Evolutionary conservation across 2,888 invertebrate species (phyloP).

Genomic region (Dryocosmus kuriphilus): DNA sequence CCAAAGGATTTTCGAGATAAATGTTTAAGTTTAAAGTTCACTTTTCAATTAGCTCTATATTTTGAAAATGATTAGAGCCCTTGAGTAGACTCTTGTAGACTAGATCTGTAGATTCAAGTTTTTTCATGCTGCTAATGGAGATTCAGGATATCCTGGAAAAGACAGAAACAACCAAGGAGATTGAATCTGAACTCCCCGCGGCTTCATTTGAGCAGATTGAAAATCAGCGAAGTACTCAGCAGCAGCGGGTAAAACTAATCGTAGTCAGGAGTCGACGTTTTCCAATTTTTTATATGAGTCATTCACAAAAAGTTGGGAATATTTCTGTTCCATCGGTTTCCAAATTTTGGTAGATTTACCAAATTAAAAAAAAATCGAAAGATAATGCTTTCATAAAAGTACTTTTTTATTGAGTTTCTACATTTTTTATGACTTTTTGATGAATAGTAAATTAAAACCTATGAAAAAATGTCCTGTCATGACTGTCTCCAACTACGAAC

Average conservation of each 20-base stretch:
- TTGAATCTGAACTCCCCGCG: conserved; percentile 66
- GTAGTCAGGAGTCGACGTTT: conserved; percentile 46
- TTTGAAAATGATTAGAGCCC: conserved; percentile 44
- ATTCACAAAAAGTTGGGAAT: neutral
- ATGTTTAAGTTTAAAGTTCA: neutral
- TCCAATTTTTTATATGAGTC: conserved; percentile 16
- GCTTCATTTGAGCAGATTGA: conserved; percentile 68
- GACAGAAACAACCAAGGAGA: conserved; percentile 66
- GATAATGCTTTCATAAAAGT: too few species aligned
- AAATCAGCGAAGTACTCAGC: conserved; percentile 69
- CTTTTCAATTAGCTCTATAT: conserved; percentile 38
- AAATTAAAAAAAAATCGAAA: neutral
- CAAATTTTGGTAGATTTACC: neutral
- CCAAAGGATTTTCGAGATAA: neutral
- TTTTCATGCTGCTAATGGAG: conserved; percentile 77
- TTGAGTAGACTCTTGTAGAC: conserved; percentile 74
- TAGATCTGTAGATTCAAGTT: conserved; percentile 76
- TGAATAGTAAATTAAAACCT: too few species aligned
- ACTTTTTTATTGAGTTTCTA: too few species aligned
- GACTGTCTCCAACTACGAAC: too few species aligned
- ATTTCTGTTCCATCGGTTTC: neutral
- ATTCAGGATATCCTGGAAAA: conserved; percentile 69
- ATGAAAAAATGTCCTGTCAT: too few species aligned
- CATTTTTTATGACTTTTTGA: too few species aligned
- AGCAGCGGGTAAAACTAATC: conserved; percentile 73